phyloP scores from a whole-genome alignment of 1,140 invertebrate genomes.

The Eueides isabella region DNA sequence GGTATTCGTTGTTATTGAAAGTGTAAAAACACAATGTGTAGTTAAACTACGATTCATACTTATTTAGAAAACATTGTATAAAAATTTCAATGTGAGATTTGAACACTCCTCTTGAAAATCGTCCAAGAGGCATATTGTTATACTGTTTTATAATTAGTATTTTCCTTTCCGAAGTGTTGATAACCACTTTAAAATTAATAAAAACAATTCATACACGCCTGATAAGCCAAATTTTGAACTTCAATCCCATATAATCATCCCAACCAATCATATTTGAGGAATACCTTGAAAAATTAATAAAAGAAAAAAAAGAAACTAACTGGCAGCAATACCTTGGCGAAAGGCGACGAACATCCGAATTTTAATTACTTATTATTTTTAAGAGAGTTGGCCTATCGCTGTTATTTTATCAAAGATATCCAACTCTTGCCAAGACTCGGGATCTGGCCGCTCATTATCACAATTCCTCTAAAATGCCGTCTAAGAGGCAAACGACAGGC shows the following conservation, averaged over 20 bases:
- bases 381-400: constrained; percentile 52
- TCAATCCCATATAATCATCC: not conserved
- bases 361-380: constrained; percentile 69
- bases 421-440: constrained; percentile 35
- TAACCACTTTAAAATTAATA: too few relatives aligned
- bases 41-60: not conserved
- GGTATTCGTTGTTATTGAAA: not conserved
- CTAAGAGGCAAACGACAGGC: constrained; percentile 37
- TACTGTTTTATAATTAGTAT: too few relatives aligned
- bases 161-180: too few relatives aligned
- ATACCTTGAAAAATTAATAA: not conserved
- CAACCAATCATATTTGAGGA: too few relatives aligned
- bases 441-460: constrained; percentile 49
- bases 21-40: not conserved
- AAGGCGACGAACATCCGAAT: constrained; percentile 45
- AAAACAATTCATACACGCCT: too few relatives aligned
- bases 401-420: constrained; percentile 50
- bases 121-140: too few relatives aligned
- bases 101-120: too few relatives aligned
- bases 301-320: not conserved
- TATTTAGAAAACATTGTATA: too few relatives aligned
- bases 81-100: too few relatives aligned
- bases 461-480: constrained; percentile 40
- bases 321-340: not conserved
- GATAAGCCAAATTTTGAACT: not conserved